Conservation (phyloP, 1,140 invertebrate genomes). For the Drosophila mojavensis region DNA sequence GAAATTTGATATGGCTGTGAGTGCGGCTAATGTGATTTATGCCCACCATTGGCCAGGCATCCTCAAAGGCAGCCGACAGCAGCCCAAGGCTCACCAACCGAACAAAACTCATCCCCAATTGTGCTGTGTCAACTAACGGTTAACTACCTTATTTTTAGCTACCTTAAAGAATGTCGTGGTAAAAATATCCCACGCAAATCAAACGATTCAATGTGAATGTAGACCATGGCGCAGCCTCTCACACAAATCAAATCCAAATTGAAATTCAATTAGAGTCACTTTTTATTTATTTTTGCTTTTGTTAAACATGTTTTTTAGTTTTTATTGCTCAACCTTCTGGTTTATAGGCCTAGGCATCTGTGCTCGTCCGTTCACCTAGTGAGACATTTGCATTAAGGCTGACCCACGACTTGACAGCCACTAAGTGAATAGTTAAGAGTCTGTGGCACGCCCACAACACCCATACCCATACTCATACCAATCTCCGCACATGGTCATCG, state of each 20-base stretch:
- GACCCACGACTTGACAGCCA: constrained; percentile 41
- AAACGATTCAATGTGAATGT: too few relatives aligned
- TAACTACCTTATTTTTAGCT: not conserved
- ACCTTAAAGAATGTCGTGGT: not conserved
- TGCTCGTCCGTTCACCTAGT: not conserved
- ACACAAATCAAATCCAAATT: too few relatives aligned
- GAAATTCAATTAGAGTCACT: not conserved
- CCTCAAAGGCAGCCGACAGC: constrained; percentile 59
- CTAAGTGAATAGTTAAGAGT: constrained; percentile 30
- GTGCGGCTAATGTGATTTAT: constrained; percentile 68
- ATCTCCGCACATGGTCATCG: constrained; percentile 64
- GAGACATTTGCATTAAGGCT: constrained; percentile 49
- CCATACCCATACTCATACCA: constrained; percentile 18
- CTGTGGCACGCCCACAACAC: constrained; percentile 55
- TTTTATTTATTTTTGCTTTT: not conserved
- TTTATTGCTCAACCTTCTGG: not conserved
- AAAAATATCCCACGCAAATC: too few relatives aligned
- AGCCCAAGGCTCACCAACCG: constrained; percentile 31
- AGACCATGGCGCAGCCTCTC: too few relatives aligned
- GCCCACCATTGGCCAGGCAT: constrained; percentile 9
- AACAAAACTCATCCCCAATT: constrained; percentile 37
- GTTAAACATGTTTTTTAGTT: constrained; percentile 2
- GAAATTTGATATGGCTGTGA: constrained; percentile 76
- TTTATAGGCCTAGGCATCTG: constrained; percentile 3
- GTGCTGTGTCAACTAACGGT: constrained; percentile 29